Evolutionary conservation across 2,888 invertebrate species (phyloP).

Genomic region (Drosophila mayaguana): DNA sequence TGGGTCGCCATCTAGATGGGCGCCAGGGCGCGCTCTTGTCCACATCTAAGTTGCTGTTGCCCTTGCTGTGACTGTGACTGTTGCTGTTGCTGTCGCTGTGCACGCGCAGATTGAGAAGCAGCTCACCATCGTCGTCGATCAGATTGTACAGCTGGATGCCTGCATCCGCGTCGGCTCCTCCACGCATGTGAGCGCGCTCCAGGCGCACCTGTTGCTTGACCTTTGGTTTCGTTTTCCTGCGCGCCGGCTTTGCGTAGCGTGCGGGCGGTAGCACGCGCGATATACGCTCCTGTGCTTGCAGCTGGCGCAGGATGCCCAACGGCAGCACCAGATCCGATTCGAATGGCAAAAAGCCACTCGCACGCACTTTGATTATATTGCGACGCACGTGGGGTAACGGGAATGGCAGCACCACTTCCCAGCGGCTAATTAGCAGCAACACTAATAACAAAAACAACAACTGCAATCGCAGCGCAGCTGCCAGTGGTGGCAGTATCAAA

Average conservation of each 20-base stretch:
- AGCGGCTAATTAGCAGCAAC: slow-evolving; percentile 18
- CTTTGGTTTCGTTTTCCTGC: slow-evolving; percentile 20
- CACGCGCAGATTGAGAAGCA: slow-evolving; percentile 65
- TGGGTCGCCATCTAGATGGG: slow-evolving; percentile 69
- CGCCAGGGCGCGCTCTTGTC: slow-evolving; percentile 52
- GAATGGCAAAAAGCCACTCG: slow-evolving; percentile 69
- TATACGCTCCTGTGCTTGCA: slow-evolving; percentile 65
- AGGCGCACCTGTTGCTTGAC: slow-evolving; percentile 62
- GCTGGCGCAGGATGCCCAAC: slow-evolving; percentile 59
- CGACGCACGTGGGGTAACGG: slow-evolving; percentile 24
- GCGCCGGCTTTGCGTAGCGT: background rate
- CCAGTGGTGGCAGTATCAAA: slow-evolving; percentile 9
- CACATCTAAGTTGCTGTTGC: background rate
- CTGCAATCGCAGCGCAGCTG: slow-evolving; percentile 9
- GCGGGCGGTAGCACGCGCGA: slow-evolving; percentile 31
- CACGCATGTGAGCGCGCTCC: slow-evolving; percentile 49
- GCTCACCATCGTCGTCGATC: slow-evolving; percentile 71
- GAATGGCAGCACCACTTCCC: slow-evolving; percentile 1
- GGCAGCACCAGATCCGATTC: slow-evolving; percentile 69
- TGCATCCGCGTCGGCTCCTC: slow-evolving; percentile 15
- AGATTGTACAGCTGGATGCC: slow-evolving; percentile 65
- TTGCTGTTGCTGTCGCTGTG: slow-evolving; percentile 52
- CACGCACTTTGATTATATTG: slow-evolving; percentile 64
- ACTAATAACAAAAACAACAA: slow-evolving; percentile 13
- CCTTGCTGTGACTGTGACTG: slow-evolving; percentile 1